Conservation (phyloP, 2,888 invertebrate genomes). For the Drosophila dives region DNA sequence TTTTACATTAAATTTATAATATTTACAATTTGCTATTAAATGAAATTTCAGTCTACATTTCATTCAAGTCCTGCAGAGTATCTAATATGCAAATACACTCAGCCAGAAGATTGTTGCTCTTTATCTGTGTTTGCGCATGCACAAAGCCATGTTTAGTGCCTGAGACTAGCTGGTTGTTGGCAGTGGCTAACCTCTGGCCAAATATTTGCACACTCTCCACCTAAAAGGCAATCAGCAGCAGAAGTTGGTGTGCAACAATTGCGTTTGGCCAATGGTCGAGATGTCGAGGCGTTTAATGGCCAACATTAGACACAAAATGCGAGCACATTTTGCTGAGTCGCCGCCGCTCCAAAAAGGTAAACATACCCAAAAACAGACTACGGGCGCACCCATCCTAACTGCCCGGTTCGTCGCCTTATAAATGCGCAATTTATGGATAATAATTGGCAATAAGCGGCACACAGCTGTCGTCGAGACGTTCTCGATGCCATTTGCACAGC, state of each 20-base stretch:
- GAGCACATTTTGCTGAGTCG: slow-evolving; percentile 59
- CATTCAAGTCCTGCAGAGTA: neutral
- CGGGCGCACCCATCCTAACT: neutral
- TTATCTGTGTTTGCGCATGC: slow-evolving; percentile 11
- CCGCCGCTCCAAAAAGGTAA: slow-evolving; percentile 62
- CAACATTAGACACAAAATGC: slow-evolving; percentile 73
- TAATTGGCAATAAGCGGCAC: slow-evolving; percentile 80
- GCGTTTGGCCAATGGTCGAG: slow-evolving; percentile 28
- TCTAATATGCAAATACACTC: neutral
- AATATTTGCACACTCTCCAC: slow-evolving; percentile 54
- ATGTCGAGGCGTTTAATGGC: slow-evolving; percentile 59
- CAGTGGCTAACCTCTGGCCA: slow-evolving; percentile 61
- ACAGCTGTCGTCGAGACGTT: slow-evolving; percentile 68
- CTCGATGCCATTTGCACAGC: slow-evolving; percentile 34
- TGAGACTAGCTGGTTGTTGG: slow-evolving; percentile 19
- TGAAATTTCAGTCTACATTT: neutral
- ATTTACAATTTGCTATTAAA: neutral
- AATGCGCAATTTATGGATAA: slow-evolving; percentile 81
- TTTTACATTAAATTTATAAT: neutral
- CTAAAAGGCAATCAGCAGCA: slow-evolving; percentile 55
- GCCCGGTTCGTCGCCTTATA: slow-evolving; percentile 41
- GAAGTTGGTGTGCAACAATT: slow-evolving; percentile 59
- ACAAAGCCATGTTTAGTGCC: slow-evolving; percentile 36
- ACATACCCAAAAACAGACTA: slow-evolving; percentile 25
- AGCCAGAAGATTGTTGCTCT: neutral